Conservation (phyloP, 2,888 invertebrate species). For the Melitaea athalia region DNA sequence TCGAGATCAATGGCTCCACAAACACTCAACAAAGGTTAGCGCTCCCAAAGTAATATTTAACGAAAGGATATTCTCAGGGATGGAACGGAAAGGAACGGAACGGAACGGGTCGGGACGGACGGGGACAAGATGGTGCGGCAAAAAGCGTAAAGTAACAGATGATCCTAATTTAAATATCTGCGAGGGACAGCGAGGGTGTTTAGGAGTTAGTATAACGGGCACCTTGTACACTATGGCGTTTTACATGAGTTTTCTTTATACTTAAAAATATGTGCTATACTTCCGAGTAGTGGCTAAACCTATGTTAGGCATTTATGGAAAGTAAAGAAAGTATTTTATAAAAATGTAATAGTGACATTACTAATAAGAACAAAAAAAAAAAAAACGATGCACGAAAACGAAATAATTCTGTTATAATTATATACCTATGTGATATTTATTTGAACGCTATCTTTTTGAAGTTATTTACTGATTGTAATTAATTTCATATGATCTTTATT, state of each 20-base stretch:
- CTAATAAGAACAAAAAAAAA: too few species aligned
- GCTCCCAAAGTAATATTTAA: constrained; percentile 18
- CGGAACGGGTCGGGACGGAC: constrained; percentile 30
- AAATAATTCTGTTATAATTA: too few species aligned
- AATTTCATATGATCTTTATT: too few species aligned
- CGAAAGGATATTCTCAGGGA: constrained; percentile 33
- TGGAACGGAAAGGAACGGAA: background rate
- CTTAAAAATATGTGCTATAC: background rate
- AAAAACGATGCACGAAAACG: too few species aligned
- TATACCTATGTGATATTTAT: too few species aligned
- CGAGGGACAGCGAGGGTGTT: constrained; percentile 51
- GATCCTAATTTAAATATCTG: constrained; percentile 73
- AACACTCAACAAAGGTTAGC: constrained; percentile 9
- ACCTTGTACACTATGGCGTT: constrained; percentile 8
- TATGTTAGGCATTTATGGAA: too few species aligned
- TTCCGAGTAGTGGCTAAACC: background rate
- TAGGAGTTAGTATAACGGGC: constrained; percentile 40
- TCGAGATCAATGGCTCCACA: background rate
- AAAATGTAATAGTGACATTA: too few species aligned
- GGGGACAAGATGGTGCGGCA: constrained; percentile 56
- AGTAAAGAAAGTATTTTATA: too few species aligned
- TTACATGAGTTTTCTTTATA: background rate
- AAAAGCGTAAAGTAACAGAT: constrained; percentile 67
- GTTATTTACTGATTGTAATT: too few species aligned
- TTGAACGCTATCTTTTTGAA: too few species aligned